phyloP scores from a whole-genome alignment of 30 jellyfish, hydroid and myxozoan genomes.

The Chrysaora quinquecirrha region DNA sequence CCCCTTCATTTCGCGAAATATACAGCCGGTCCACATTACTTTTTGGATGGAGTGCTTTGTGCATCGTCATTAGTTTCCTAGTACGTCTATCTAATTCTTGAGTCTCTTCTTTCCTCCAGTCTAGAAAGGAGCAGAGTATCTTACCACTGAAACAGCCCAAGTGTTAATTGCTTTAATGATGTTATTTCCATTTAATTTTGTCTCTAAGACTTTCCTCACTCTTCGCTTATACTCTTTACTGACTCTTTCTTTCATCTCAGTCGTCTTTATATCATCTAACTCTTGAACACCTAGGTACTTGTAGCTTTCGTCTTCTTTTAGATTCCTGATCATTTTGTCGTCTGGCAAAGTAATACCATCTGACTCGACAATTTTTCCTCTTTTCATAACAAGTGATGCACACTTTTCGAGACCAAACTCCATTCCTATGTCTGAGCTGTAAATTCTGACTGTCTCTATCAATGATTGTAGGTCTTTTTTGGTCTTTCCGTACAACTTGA shows the following conservation, averaged over 20 bases:
- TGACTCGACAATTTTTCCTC: conserved; percentile 11
- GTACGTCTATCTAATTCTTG: conserved; percentile 10
- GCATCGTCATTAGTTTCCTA: conserved; percentile 4
- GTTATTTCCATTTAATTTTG: conserved; percentile 5
- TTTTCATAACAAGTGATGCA: conserved; percentile 3
- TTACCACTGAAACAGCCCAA: conserved; percentile 21
- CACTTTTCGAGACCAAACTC: too few species aligned
- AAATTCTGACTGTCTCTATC: too few species aligned
- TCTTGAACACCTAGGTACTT: not conserved
- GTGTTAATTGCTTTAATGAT: conserved; percentile 23
- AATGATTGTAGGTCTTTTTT: too few species aligned
- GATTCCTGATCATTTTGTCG: conserved; percentile 2
- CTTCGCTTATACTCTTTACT: too few species aligned
- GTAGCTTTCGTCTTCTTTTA: too few species aligned
- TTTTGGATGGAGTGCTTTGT: not conserved
- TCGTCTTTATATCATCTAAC: conserved; percentile 9
- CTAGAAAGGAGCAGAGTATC: conserved; percentile 4
- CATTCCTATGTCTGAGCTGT: too few species aligned
- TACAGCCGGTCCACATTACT: not conserved
- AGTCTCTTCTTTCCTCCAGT: conserved; percentile 1
- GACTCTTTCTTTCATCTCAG: not conserved
- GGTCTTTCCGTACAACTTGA: too few species aligned
- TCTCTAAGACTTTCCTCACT: conserved; percentile 8
- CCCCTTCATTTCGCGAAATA: not conserved
- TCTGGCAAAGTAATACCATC: not conserved